phyloP scores from a whole-genome alignment of 2,113 vertebrate genomes.

The Bagarius yarrelli region DNA sequence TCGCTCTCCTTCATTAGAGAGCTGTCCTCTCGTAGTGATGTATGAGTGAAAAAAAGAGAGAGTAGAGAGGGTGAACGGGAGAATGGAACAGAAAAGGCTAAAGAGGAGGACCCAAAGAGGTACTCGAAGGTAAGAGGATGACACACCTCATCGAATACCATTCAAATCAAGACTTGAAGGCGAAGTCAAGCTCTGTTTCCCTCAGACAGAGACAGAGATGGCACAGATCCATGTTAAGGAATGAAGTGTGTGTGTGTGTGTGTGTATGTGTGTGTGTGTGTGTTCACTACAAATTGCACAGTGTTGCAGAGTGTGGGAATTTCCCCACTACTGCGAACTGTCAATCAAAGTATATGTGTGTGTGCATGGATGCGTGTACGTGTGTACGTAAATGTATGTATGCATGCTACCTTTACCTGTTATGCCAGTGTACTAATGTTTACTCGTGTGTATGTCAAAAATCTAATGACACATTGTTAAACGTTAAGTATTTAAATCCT shows the following conservation, averaged over 20 bases:
- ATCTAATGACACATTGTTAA: too few relatives aligned
- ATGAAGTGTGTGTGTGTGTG: background rate
- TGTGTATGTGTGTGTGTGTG: background rate
- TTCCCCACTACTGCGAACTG: constrained; percentile 51
- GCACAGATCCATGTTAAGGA: constrained; percentile 32
- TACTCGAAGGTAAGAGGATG: constrained; percentile 39
- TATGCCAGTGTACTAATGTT: constrained; percentile 25
- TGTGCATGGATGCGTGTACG: constrained; percentile 13
- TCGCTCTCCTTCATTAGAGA: constrained; percentile 51
- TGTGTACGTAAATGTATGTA: constrained; percentile 11
- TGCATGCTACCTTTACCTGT: background rate
- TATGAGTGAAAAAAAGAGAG: constrained; percentile 45
- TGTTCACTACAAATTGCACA: constrained; percentile 41
- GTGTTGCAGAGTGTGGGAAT: constrained; percentile 47
- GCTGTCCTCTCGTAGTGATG: constrained; percentile 43
- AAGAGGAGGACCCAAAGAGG: constrained; percentile 35
- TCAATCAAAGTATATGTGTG: constrained; percentile 42
- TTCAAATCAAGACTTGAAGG: constrained; percentile 56
- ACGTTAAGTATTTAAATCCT: too few relatives aligned
- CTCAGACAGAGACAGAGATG: constrained; percentile 48
- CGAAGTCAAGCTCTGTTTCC: constrained; percentile 51
- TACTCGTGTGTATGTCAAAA: background rate
- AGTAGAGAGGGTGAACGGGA: constrained; percentile 16
- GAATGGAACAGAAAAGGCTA: constrained; percentile 22
- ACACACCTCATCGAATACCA: constrained; percentile 50